Evolutionary conservation across 2,888 invertebrate species (phyloP).

Genomic region (Eucriotettix oculatus): DNA sequence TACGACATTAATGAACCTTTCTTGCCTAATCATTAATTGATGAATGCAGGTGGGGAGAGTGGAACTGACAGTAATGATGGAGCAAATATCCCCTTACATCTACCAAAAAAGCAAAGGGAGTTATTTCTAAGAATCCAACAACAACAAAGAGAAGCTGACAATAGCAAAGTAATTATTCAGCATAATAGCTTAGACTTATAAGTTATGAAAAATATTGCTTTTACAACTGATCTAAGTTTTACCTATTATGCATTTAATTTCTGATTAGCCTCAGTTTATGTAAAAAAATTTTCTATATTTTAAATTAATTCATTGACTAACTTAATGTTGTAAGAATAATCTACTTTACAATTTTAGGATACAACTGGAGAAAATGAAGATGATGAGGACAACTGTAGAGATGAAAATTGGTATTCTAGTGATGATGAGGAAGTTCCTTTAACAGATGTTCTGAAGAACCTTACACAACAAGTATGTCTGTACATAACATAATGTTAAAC

Average conservation of each 20-base stretch:
- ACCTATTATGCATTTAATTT: neutral
- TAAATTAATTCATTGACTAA: neutral
- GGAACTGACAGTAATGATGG: constrained; percentile 5
- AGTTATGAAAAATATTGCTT: neutral
- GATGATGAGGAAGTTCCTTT: constrained; percentile 44
- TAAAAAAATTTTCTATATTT: neutral
- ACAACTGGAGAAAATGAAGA: constrained; percentile 10
- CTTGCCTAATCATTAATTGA: too few species aligned
- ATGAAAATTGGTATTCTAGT: constrained; percentile 61
- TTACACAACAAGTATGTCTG: constrained; percentile 12
- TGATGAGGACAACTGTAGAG: constrained; percentile 17
- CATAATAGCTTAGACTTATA: neutral
- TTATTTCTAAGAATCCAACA: constrained; percentile 48
- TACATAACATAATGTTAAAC: too few species aligned
- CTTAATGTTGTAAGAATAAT: too few species aligned
- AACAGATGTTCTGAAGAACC: constrained; percentile 14
- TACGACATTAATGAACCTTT: neutral
- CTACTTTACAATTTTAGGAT: constrained; percentile 2
- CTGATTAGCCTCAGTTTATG: neutral
- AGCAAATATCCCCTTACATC: constrained; percentile 28
- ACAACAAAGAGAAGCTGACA: constrained; percentile 29
- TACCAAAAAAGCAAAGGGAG: constrained; percentile 48
- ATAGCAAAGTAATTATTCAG: constrained; percentile 11
- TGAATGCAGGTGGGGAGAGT: constrained; percentile 2
- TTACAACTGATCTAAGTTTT: too few species aligned